Percentiles rank a stretch among this genome's conserved stretches.
These are phyloP conservation scores for Acleris holmiana DNA, from an alignment of 2,888 invertebrate genomes.

Conservation along the genomic window DNA sequence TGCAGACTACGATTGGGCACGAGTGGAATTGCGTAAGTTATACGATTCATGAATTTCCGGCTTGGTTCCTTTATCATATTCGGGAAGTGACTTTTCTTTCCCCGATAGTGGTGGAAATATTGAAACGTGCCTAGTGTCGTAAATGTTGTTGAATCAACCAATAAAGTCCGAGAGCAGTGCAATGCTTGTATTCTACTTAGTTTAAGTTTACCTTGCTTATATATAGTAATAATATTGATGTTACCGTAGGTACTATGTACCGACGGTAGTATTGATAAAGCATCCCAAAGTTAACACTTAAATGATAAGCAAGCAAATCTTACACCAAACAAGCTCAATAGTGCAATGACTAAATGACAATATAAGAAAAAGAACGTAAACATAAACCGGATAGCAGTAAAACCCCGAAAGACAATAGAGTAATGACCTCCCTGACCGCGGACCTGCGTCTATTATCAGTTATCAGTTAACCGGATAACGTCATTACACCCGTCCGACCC, in stretches of 20 bases:
- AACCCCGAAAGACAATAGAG: neutral
- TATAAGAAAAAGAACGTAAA: too few species aligned
- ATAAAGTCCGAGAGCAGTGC: neutral
- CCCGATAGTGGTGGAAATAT: constrained; percentile 13
- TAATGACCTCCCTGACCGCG: constrained; percentile 34
- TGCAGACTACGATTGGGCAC: constrained; percentile 41
- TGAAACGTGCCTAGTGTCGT: constrained; percentile 15
- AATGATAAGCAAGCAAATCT: too few species aligned
- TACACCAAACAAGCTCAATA: too few species aligned
- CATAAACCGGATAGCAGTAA: too few species aligned
- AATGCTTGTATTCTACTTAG: neutral
- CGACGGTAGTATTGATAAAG: too few species aligned
- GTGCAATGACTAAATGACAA: too few species aligned
- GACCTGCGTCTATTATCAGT: constrained; percentile 34
- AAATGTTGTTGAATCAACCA: constrained; percentile 6
- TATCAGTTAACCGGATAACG: constrained; percentile 46
- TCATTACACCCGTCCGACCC: constrained; percentile 56
- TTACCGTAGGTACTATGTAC: too few species aligned
- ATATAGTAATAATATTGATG: too few species aligned
- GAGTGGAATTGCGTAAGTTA: constrained; percentile 20
- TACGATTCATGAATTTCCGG: constrained; percentile 34
- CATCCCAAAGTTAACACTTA: too few species aligned
- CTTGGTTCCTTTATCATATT: constrained; percentile 22
- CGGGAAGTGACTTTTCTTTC: constrained; percentile 10
- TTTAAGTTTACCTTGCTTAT: too few species aligned